A percentile compares a stretch with the other conserved stretches of the same genome.
Evolutionary conservation across 2,113 vertebrate species (phyloP).

Genomic region (Otolemur garnettii): DNA sequence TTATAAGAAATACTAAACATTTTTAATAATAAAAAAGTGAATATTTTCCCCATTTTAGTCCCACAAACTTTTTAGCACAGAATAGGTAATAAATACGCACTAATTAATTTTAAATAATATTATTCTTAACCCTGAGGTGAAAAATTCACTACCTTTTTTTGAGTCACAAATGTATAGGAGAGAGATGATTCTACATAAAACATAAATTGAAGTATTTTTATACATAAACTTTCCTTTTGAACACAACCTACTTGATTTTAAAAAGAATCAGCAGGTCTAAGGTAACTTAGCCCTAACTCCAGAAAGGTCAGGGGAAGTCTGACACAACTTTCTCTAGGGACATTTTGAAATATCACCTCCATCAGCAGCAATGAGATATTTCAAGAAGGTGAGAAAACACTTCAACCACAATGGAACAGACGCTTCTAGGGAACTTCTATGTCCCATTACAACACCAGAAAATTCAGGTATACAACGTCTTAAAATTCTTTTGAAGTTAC

Average conservation of each 20-base stretch:
- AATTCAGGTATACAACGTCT: neutral
- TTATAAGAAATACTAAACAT: neutral
- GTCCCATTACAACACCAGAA: slow-evolving; percentile 46
- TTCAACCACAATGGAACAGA: slow-evolving; percentile 72
- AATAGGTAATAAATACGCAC: neutral
- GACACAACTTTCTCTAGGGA: slow-evolving; percentile 61
- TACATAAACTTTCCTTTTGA: slow-evolving; percentile 30
- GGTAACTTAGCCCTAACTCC: neutral
- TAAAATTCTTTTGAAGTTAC: neutral
- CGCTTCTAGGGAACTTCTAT: slow-evolving; percentile 54
- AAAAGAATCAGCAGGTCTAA: slow-evolving; percentile 6
- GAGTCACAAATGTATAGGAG: neutral
- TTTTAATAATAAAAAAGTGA: slow-evolving; percentile 47
- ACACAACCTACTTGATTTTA: slow-evolving; percentile 49
- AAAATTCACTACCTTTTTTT: neutral
- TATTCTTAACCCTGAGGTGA: neutral
- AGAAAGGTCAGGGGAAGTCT: slow-evolving; percentile 70
- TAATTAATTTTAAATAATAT: slow-evolving; percentile 24
- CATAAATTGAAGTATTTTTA: slow-evolving; percentile 7
- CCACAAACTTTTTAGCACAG: neutral
- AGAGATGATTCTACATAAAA: slow-evolving; percentile 6
- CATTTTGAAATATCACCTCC: slow-evolving; percentile 45
- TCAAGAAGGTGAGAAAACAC: slow-evolving; percentile 71
- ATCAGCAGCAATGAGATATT: slow-evolving; percentile 49
- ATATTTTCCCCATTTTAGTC: neutral